Evolutionary conservation across 2,113 vertebrate genomes (phyloP).

Genomic region (Lepidothrix coronata): DNA sequence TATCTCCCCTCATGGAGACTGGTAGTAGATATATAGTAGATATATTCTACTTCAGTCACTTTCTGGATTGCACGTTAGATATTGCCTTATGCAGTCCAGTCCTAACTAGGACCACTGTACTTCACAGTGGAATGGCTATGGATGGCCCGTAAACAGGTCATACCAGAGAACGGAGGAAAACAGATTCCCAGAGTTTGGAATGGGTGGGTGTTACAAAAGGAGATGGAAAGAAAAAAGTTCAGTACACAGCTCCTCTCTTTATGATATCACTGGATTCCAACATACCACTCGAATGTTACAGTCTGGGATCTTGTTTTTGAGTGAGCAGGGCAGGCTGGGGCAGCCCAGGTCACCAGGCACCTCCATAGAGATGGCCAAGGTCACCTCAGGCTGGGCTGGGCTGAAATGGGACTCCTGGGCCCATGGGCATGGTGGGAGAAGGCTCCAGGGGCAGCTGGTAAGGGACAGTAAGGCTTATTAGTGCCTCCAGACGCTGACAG

Average conservation of each 20-base stretch:
- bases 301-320: background rate
- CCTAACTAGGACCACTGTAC: background rate
- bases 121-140: background rate
- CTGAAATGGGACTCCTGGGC: background rate
- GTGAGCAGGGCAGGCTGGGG: background rate
- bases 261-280: background rate
- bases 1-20: conserved; percentile 61
- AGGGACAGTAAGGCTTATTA: background rate
- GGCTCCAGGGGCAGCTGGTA: background rate
- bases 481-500: background rate
- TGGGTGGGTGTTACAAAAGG: background rate
- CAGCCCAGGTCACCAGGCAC: background rate
- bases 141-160: background rate
- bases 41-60: conserved; percentile 25
- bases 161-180: background rate
- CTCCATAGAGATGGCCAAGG: background rate
- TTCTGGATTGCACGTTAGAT: conserved; percentile 19
- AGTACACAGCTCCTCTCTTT: background rate
- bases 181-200: background rate
- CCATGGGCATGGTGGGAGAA: background rate
- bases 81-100: background rate
- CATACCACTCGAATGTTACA: background rate
- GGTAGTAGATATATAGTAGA: conserved; percentile 63
- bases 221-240: background rate
- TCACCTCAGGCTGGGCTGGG: fast-evolving